Conservation (phyloP, 2,113 vertebrate species). For the Archilochus colubris region DNA sequence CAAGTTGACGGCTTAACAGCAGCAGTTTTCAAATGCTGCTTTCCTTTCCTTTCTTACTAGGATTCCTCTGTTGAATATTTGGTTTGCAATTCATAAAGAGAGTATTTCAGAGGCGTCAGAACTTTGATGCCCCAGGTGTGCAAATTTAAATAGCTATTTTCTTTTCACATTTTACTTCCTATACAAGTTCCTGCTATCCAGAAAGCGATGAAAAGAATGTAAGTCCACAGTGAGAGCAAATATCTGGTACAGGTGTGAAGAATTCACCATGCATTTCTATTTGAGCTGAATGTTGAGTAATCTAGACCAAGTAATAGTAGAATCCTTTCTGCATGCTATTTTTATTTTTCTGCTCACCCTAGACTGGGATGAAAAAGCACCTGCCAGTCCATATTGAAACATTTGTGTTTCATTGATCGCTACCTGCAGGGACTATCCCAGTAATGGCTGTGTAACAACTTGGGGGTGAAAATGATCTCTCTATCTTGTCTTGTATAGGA, state of each 20-base stretch:
- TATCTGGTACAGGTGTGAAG: not conserved
- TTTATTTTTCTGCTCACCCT: constrained; percentile 59
- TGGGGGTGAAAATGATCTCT: constrained; percentile 64
- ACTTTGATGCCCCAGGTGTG: not conserved
- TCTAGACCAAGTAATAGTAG: not conserved
- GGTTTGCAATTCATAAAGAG: not conserved
- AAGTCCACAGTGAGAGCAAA: not conserved
- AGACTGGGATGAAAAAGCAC: constrained; percentile 48
- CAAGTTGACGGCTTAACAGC: not conserved
- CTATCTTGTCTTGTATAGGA: constrained; percentile 39
- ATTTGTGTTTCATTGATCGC: constrained; percentile 65
- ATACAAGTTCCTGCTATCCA: not conserved
- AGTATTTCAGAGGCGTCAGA: not conserved
- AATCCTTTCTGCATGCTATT: not conserved
- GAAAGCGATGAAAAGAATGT: not conserved
- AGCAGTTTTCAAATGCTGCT: not conserved
- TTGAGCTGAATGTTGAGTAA: not conserved
- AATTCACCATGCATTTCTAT: not conserved
- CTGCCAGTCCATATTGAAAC: constrained; percentile 54
- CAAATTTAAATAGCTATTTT: not conserved
- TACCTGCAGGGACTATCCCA: constrained; percentile 41
- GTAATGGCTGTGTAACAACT: constrained; percentile 48
- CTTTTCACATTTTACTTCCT: not conserved
- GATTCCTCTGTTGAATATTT: not conserved
- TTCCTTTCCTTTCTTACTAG: not conserved